A percentile compares a stretch with the other conserved stretches of the same genome.
Conservation (phyloP, 2,888 invertebrate genomes). For the Polietes domitor region DNA sequence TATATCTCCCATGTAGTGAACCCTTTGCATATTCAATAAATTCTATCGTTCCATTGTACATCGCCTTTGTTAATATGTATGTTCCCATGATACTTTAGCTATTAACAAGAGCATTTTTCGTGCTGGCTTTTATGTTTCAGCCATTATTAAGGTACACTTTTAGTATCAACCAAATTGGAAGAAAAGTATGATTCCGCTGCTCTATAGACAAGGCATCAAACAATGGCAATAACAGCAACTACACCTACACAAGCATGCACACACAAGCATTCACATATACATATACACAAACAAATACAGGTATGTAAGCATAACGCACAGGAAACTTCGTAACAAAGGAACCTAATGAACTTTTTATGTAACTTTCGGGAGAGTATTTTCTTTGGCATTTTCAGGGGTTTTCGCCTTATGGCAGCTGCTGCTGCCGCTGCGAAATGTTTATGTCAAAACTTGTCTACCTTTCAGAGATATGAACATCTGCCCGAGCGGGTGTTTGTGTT, state of each 20-base stretch:
- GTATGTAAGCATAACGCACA: not conserved
- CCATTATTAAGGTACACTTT: not conserved
- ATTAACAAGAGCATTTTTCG: not conserved
- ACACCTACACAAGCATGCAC: not conserved
- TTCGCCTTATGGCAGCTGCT: not conserved
- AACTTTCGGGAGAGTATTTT: not conserved
- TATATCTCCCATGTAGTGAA: too few species aligned
- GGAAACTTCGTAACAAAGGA: not conserved
- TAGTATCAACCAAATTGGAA: not conserved
- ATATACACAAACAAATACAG: not conserved
- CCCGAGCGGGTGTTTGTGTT: not conserved
- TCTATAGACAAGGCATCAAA: too few species aligned
- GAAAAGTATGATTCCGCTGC: not conserved
- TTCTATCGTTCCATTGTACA: not conserved
- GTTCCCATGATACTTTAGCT: not conserved
- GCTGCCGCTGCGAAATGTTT: conserved; percentile 26
- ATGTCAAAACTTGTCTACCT: conserved; percentile 46
- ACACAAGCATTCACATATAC: not conserved
- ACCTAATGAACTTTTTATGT: not conserved
- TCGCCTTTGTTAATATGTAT: too few species aligned
- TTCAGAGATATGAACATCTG: not conserved
- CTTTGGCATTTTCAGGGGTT: not conserved
- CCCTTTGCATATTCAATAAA: too few species aligned
- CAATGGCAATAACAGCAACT: not conserved
- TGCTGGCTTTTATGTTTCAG: not conserved